A percentile compares a stretch with the other conserved stretches of the same genome.
phyloP scores from a whole-genome alignment of 1,140 invertebrate genomes.

The Brachionus koreanus region DNA sequence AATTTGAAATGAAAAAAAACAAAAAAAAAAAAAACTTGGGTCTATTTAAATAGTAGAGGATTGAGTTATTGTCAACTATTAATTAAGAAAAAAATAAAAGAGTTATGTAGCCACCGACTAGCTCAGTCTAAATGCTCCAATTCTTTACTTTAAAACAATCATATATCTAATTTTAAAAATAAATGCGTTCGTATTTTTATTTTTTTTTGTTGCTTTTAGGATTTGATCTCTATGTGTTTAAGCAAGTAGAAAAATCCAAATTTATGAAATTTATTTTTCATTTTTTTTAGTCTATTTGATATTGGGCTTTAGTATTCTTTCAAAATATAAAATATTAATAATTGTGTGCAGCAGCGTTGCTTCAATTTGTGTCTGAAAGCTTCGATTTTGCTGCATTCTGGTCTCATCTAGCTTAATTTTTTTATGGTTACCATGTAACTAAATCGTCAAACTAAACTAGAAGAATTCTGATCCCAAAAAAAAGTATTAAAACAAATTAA shows the following conservation, averaged over 20 bases:
- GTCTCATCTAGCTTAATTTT: background rate
- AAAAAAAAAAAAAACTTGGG: background rate
- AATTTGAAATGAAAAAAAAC: background rate
- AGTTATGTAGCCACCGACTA: background rate
- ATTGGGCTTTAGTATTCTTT: background rate
- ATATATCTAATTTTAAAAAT: background rate
- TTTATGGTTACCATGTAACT: background rate
- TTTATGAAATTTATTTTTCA: constrained; percentile 28
- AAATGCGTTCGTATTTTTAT: constrained; percentile 4
- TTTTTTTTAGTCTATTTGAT: constrained; percentile 1
- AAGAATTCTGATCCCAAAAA: background rate
- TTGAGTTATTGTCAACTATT: background rate
- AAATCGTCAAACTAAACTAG: background rate
- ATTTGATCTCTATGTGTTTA: constrained; percentile 16
- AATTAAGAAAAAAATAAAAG: background rate
- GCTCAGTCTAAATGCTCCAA: background rate
- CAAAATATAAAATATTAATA: background rate
- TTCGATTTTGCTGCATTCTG: background rate
- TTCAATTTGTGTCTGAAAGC: background rate
- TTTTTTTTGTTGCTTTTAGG: background rate
- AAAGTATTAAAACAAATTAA: background rate
- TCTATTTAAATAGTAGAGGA: background rate
- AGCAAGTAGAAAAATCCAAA: constrained; percentile 23
- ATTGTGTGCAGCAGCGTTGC: background rate
- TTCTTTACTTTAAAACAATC: background rate